Percentiles rank a stretch among this genome's conserved stretches.
Evolutionary conservation across 1,140 invertebrate genomes (phyloP).

Genomic region (Drosophila leontia): DNA sequence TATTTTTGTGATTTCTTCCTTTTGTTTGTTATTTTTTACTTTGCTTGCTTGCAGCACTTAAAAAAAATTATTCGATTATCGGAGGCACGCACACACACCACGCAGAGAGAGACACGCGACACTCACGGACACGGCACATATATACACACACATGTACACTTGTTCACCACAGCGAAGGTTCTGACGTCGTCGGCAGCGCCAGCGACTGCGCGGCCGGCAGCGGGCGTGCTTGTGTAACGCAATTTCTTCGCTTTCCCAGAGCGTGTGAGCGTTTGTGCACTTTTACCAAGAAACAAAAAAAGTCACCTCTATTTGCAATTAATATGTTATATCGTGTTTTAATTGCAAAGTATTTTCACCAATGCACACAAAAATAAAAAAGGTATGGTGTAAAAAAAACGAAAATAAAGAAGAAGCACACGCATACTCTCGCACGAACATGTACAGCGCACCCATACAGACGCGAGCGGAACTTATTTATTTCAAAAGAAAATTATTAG

Average conservation of each 20-base stretch:
- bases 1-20: constrained; percentile 27
- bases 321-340: constrained; percentile 15
- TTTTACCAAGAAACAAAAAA: constrained; percentile 14
- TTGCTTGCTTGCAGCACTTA: constrained; percentile 46
- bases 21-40: constrained; percentile 39
- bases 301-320: constrained; percentile 25
- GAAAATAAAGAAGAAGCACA: constrained; percentile 17
- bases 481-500: constrained; percentile 28
- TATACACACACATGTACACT: constrained; percentile 41
- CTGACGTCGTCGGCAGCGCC: constrained; percentile 25
- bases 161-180: constrained; percentile 43
- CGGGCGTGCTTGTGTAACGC: constrained; percentile 77
- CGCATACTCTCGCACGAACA: constrained; percentile 14
- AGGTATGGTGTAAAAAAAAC: constrained; percentile 47
- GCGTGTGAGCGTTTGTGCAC: constrained; percentile 10
- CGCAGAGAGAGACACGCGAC: constrained; percentile 43
- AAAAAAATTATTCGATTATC: constrained; percentile 53
- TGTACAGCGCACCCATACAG: constrained; percentile 8
- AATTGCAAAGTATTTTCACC: constrained; percentile 26
- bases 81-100: constrained; percentile 45
- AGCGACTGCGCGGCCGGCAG: constrained; percentile 25
- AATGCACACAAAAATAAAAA: constrained; percentile 23
- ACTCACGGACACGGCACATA: constrained; percentile 50
- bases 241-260: constrained; percentile 55
- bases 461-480: constrained; percentile 33